phyloP scores from a whole-genome alignment of 2,113 vertebrate genomes.

The Myotis lucifugus region DNA sequence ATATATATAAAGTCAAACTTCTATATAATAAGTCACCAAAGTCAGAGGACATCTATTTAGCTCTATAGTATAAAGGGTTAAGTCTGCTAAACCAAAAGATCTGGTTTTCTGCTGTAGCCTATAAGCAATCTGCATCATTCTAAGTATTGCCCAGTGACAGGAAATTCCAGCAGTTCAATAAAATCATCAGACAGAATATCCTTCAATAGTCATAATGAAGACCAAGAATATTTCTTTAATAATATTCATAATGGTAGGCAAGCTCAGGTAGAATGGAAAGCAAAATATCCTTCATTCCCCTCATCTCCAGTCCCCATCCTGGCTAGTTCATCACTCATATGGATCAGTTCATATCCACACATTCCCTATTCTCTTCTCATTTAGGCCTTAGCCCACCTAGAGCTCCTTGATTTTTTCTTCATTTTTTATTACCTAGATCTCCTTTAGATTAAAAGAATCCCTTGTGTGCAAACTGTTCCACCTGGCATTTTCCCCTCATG shows the following conservation, averaged over 20 bases:
- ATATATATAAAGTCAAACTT: conserved; percentile 22
- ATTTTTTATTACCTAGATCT: not conserved
- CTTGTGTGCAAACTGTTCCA: conserved; percentile 32
- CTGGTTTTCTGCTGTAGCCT: conserved; percentile 46
- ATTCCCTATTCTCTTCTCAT: conserved; percentile 15
- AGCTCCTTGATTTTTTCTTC: not conserved
- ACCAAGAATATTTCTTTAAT: conserved; percentile 29
- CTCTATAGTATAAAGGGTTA: conserved; percentile 58
- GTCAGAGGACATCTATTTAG: not conserved
- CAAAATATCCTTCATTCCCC: not conserved
- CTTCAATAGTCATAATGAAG: conserved; percentile 39
- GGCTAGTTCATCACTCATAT: not conserved
- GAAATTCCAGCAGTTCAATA: conserved; percentile 63
- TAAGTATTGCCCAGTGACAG: conserved; percentile 61
- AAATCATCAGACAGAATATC: conserved; percentile 45
- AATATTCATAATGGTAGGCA: conserved; percentile 7
- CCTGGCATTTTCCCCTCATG: not conserved
- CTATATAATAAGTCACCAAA: conserved; percentile 16
- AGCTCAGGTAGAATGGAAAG: not conserved
- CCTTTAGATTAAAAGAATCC: not conserved
- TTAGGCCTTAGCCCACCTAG: not conserved
- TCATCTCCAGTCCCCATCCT: not conserved
- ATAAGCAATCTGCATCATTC: conserved; percentile 60
- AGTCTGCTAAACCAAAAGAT: conserved; percentile 15
- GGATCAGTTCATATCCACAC: conserved; percentile 7